Percentiles rank a stretch among this genome's conserved stretches.
These are phyloP conservation scores for Stomatorhinus walkeri DNA, from an alignment of 2,797 vertebrate species.

Conservation along the genomic window DNA sequence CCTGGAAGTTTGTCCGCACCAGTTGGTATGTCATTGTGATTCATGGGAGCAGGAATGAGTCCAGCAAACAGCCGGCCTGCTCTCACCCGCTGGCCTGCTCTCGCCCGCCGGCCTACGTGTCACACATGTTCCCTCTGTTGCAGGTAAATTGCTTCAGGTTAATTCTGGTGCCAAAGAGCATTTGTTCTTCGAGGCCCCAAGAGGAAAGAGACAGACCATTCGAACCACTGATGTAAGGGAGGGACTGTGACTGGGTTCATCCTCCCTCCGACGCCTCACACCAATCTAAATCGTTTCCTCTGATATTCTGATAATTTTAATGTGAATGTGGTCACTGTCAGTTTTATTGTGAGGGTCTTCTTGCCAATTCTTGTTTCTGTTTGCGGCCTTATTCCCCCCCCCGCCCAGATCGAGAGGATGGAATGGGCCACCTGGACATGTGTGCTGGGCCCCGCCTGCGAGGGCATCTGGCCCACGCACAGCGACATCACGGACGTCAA, in stretches of 20 bases:
- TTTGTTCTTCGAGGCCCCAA: constrained; percentile 91
- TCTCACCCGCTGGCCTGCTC: background rate
- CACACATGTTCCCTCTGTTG: constrained; percentile 13
- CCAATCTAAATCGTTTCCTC: background rate
- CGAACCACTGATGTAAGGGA: constrained; percentile 73
- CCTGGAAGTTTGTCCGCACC: background rate
- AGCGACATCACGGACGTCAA: constrained; percentile 78
- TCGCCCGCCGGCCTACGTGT: background rate
- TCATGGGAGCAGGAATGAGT: background rate
- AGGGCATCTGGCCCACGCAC: constrained; percentile 85
- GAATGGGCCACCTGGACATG: constrained; percentile 91
- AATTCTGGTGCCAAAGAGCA: constrained; percentile 95
- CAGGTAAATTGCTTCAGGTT: constrained; percentile 92
- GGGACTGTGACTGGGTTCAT: background rate
- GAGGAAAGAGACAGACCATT: constrained; percentile 85
- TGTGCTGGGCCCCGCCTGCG: constrained; percentile 81
- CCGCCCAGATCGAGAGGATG: constrained; percentile 81
- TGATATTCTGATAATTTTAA: background rate
- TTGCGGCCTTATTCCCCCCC: background rate
- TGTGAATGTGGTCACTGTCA: background rate
- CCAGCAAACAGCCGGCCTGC: background rate
- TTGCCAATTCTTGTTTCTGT: background rate
- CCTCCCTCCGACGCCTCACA: background rate
- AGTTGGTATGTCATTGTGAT: background rate
- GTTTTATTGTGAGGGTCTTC: background rate